phyloP scores from a whole-genome alignment of 2,797 vertebrate species.

The Danio albolineatus region DNA sequence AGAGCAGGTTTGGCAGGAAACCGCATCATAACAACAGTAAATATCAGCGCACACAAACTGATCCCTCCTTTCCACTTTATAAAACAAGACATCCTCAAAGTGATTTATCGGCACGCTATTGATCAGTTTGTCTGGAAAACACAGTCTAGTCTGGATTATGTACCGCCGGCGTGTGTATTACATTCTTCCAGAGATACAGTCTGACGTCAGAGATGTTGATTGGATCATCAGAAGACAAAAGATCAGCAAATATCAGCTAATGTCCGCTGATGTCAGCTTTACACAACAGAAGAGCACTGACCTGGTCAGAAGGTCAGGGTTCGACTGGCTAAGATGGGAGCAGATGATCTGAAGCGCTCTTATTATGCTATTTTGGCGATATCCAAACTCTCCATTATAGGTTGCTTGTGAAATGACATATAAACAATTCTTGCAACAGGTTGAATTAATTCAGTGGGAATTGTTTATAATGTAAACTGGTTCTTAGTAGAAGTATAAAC shows the following conservation, averaged over 20 bases:
- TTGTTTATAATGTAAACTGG: not conserved
- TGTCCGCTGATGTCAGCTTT: too few species aligned
- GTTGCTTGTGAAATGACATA: not conserved
- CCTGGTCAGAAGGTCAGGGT: not conserved
- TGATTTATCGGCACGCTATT: not conserved
- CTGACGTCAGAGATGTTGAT: not conserved
- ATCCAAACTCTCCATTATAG: too few species aligned
- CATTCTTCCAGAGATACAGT: not conserved
- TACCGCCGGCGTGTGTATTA: not conserved
- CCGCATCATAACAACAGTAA: not conserved
- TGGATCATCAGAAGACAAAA: too few species aligned
- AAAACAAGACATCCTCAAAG: not conserved
- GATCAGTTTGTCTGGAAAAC: not conserved
- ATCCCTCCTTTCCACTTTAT: not conserved
- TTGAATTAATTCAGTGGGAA: not conserved
- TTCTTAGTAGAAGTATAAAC: not conserved
- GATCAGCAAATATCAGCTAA: too few species aligned
- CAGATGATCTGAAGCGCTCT: too few species aligned
- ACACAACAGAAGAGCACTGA: not conserved
- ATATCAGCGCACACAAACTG: not conserved
- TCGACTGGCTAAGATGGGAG: not conserved
- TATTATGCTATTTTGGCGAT: too few species aligned
- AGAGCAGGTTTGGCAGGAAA: not conserved
- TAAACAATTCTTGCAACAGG: not conserved
- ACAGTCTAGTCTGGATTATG: not conserved